Conservation (phyloP, 2,797 vertebrate species). For the Periparus ater region DNA sequence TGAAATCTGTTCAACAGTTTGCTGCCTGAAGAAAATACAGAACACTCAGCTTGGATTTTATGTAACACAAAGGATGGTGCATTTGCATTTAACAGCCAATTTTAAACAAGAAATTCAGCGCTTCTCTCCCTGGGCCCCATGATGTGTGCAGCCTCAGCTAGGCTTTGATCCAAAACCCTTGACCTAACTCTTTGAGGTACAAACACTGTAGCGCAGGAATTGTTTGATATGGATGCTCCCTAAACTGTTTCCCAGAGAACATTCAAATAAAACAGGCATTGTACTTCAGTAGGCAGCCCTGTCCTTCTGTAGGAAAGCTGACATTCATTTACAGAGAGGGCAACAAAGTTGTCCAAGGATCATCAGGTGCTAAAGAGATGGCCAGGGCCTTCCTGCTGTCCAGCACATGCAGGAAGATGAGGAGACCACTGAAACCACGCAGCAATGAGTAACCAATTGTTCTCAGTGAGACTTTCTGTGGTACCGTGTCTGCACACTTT, state of each 20-base stretch:
- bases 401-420: background rate
- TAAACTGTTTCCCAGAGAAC: constrained; percentile 33
- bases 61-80: constrained; percentile 34
- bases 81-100: constrained; percentile 42
- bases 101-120: constrained; percentile 36
- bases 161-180: constrained; percentile 58
- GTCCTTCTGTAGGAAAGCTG: background rate
- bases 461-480: constrained; percentile 41
- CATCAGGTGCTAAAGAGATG: background rate
- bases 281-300: background rate
- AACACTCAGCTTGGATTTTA: background rate
- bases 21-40: constrained; percentile 22
- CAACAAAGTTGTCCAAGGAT: constrained; percentile 3
- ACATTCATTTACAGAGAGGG: constrained; percentile 26
- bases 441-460: constrained; percentile 75
- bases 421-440: constrained; percentile 29
- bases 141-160: constrained; percentile 4
- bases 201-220: background rate
- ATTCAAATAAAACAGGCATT: constrained; percentile 2
- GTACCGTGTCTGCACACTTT: constrained; percentile 45
- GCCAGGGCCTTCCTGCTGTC: background rate
- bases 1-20: constrained; percentile 25
- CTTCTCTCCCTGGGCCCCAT: background rate
- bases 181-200: constrained; percentile 1
- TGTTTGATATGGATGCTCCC: constrained; percentile 19